Evolutionary conservation across 1,140 invertebrate genomes (phyloP).

Genomic region (Polypedilum vanderplanki): DNA sequence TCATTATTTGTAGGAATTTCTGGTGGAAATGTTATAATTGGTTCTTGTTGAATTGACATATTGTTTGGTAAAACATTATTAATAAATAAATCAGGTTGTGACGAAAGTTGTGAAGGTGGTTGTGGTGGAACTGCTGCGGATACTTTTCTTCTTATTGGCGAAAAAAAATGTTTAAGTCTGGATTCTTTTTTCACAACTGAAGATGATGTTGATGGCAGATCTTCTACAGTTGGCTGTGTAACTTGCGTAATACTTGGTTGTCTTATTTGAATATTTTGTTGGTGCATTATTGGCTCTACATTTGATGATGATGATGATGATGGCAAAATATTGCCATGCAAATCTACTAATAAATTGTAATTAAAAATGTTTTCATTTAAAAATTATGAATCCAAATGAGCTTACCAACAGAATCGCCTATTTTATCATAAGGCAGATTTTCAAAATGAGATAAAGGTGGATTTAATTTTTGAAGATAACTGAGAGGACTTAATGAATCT

Average conservation of each 20-base stretch:
- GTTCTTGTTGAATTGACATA: neutral
- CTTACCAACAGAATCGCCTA: slow-evolving; percentile 34
- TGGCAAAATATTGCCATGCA: neutral
- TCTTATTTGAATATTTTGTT: neutral
- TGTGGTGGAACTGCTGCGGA: slow-evolving; percentile 34
- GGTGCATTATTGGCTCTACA: neutral
- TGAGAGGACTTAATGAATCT: slow-evolving; percentile 34
- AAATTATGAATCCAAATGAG: no score
- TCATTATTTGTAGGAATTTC: neutral
- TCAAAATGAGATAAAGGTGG: slow-evolving; percentile 43
- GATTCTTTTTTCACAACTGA: slow-evolving; percentile 26
- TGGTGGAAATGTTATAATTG: neutral
- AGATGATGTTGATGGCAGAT: neutral
- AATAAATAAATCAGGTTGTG: slow-evolving; percentile 27
- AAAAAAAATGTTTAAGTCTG: slow-evolving; percentile 46
- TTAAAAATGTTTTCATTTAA: no score
- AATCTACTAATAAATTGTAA: no score
- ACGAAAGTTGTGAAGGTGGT: neutral
- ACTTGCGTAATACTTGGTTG: neutral
- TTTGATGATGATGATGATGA: neutral
- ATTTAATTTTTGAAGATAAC: slow-evolving; percentile 39
- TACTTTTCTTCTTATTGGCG: slow-evolving; percentile 40
- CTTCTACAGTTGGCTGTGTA: no score
- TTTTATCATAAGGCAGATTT: slow-evolving; percentile 39
- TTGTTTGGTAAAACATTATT: slow-evolving; percentile 23